Conservation (phyloP, 1,140 invertebrate genomes). For the Euura saliciscinereae region DNA sequence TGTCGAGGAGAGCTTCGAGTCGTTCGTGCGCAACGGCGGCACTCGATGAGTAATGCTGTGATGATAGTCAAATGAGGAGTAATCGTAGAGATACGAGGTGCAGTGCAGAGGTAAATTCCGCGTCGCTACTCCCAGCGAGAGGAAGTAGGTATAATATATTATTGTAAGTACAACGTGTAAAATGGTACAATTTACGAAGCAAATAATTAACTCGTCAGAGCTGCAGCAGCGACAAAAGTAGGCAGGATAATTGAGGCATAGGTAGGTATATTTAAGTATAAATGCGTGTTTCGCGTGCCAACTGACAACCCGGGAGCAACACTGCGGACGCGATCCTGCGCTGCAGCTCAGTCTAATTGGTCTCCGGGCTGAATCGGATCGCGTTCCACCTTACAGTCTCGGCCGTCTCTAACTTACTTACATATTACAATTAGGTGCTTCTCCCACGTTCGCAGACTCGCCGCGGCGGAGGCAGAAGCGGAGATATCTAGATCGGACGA, state of each 20-base stretch:
- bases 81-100: no score
- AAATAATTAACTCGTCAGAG: constrained; percentile 2
- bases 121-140: no score
- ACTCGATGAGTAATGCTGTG: no score
- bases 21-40: no score
- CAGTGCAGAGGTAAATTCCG: no score
- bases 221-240: not conserved
- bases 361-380: not conserved
- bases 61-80: no score
- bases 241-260: not conserved
- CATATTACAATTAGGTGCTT: constrained; percentile 5
- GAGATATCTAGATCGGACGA: no score
- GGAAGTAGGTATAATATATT: no score
- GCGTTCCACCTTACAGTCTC: not conserved
- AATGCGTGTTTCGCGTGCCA: constrained; percentile 4
- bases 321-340: no score
- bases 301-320: not conserved
- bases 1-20: no score
- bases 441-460: not conserved
- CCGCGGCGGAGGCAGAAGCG: not conserved
- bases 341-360: not conserved
- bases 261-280: not conserved
- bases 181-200: not conserved
- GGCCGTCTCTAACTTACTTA: not conserved
- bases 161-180: not conserved